Evolutionary conservation across 2,113 vertebrate species (phyloP), one percentile per base, ranked within the genome.

Genomic region (Myotis brandtii): DNA sequence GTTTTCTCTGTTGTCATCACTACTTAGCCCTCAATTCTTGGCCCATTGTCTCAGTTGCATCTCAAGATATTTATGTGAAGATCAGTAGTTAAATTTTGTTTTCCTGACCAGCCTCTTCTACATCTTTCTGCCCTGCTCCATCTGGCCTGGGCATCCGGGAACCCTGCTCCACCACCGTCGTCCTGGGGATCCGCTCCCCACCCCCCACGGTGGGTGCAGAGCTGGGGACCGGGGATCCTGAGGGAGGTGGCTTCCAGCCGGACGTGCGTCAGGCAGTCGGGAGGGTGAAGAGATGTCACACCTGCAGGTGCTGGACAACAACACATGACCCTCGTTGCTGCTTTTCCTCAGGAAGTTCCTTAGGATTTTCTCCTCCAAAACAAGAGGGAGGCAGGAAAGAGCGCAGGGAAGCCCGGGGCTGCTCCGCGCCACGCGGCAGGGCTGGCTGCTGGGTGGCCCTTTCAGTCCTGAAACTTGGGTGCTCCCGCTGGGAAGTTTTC

Each of bases 321-420:
- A 13, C 40, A 66, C 1, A 0, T 30, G 4, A 16, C 37, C 17
- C 11, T n/a, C 14, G 14, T 0, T 56, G 40, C n/a, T 3, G 0
- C 43, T 64, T 16, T 48, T 48, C 72, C 40, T 54, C 25, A 25
- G 48, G 56, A 59, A 46, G 40, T 18, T 30, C 5, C 40, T 34
- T 10, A 52, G 40, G 27, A 1, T 18, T 34, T 50, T 17, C 27
- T 54, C 25, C 64, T 93, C 14, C 37, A 43, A 69, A 40, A 25
- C 34, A 34, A 79, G 72, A 37, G n/a, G 2, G 10, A 13, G 9
- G 13, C 34, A 21, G 40, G 72, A 25, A 48, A 23, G 37, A 3
- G 5, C 17, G 27, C 12, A 2, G 4, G 59, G 59, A n/a, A 25
- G 10, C 30, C 0, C 2, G 1, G 6, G 0, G 77, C 6, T 0